A percentile compares a stretch with the other conserved stretches of the same genome.
These are phyloP conservation scores for Dryas iulia DNA, from an alignment of 1,140 invertebrate species.

Conservation along the genomic window DNA sequence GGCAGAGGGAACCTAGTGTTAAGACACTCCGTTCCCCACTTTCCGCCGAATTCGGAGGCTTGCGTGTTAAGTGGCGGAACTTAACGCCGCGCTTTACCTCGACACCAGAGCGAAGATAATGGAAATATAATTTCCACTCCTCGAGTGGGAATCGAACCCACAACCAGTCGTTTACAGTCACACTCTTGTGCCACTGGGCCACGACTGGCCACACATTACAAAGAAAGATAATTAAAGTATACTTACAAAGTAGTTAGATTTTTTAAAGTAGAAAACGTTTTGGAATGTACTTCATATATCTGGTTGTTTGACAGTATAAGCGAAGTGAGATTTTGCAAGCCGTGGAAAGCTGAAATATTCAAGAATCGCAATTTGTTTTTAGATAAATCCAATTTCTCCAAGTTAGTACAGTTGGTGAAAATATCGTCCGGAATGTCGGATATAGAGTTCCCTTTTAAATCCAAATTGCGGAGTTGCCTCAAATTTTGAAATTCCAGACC, in stretches of 20 bases:
- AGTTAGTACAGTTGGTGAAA: conserved; percentile 78
- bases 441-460: conserved; percentile 79
- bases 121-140: too few relatives aligned
- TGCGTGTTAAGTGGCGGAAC: too few relatives aligned
- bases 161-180: too few relatives aligned
- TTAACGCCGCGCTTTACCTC: too few relatives aligned
- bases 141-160: too few relatives aligned
- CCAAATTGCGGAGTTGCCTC: conserved; percentile 58
- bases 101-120: too few relatives aligned
- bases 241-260: conserved; percentile 77
- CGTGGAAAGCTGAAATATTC: conserved; percentile 67
- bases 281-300: conserved; percentile 71
- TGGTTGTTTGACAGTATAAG: conserved; percentile 72
- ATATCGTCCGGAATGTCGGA: conserved; percentile 78
- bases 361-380: conserved; percentile 81
- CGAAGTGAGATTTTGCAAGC: conserved; percentile 63
- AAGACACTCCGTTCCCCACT: too few relatives aligned
- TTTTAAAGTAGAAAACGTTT: conserved; percentile 71
- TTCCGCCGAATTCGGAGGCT: too few relatives aligned
- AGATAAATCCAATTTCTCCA: conserved; percentile 82
- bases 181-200: too few relatives aligned
- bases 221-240: too few relatives aligned
- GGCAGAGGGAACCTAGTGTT: too few relatives aligned
- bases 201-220: too few relatives aligned
- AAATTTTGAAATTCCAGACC: conserved; percentile 70